These are phyloP conservation scores for Hyalella azteca DNA, from an alignment of 2,888 invertebrate species.

Conservation along the genomic window DNA sequence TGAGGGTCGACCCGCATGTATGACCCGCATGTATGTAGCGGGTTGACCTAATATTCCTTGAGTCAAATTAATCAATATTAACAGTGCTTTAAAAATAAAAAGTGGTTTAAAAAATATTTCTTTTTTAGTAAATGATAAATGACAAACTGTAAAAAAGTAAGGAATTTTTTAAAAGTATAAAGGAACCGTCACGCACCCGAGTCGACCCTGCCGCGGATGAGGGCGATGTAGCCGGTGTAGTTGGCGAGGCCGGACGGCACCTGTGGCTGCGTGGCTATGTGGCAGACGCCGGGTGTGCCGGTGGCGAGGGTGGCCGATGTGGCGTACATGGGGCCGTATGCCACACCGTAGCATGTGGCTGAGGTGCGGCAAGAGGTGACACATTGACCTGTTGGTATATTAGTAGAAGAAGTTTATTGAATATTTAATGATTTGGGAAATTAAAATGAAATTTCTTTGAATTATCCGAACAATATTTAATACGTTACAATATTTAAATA, in stretches of 20 bases:
- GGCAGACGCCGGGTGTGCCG: not conserved
- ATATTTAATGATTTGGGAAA: not conserved
- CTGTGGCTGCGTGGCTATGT: not conserved
- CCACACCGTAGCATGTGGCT: not conserved
- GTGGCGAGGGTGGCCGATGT: not conserved
- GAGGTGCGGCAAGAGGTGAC: not conserved
- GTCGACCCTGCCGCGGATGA: not conserved
- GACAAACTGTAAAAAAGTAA: too few relatives aligned
- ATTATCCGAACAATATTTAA: not conserved
- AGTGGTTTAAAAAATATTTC: too few relatives aligned
- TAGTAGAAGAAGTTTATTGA: not conserved
- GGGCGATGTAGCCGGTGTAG: not conserved
- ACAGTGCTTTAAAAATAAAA: too few relatives aligned
- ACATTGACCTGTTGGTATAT: not conserved
- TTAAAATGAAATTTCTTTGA: not conserved
- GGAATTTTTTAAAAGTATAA: too few relatives aligned
- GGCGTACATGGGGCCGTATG: not conserved
- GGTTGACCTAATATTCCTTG: too few relatives aligned
- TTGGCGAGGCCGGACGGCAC: not conserved
- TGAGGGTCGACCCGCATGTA: too few relatives aligned
- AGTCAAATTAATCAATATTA: too few relatives aligned
- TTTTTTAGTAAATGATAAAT: too few relatives aligned
- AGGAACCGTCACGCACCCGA: not conserved
- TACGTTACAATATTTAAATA: not conserved
- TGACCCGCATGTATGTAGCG: too few relatives aligned